Evolutionary conservation across 2,888 invertebrate species (phyloP).

Genomic region (Eupithecia dodoneata): DNA sequence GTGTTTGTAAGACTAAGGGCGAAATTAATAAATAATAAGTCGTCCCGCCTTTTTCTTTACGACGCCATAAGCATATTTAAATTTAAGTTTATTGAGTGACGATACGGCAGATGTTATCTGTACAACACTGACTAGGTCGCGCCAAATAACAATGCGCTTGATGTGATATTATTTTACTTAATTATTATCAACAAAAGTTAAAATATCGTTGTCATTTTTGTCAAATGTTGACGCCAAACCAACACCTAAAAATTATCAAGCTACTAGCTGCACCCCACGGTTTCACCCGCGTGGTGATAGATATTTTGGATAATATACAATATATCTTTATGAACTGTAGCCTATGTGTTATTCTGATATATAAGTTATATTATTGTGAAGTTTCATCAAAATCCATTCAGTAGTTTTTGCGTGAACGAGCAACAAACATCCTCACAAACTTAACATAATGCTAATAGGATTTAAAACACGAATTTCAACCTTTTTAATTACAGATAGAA

Average conservation of each 20-base stretch:
- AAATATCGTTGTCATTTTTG: not conserved
- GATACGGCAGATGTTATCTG: slow-evolving; percentile 19
- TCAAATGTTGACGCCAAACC: not conserved
- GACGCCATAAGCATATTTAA: slow-evolving; percentile 24
- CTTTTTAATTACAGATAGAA: not conserved
- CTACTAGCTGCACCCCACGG: too few relatives aligned
- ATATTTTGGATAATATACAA: too few relatives aligned
- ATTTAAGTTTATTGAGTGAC: slow-evolving; percentile 27
- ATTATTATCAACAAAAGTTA: not conserved
- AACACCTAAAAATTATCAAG: too few relatives aligned
- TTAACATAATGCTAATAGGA: too few relatives aligned
- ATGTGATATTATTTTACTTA: not conserved
- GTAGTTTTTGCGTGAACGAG: too few relatives aligned
- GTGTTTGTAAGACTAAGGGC: slow-evolving; percentile 64
- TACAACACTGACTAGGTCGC: not conserved
- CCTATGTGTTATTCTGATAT: too few relatives aligned
- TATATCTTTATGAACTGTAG: too few relatives aligned
- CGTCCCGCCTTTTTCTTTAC: slow-evolving; percentile 49
- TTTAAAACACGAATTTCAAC: too few relatives aligned
- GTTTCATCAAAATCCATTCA: too few relatives aligned
- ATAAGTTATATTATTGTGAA: too few relatives aligned
- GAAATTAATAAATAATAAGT: slow-evolving; percentile 75
- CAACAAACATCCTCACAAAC: too few relatives aligned
- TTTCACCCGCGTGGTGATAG: too few relatives aligned
- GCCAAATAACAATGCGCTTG: not conserved